Evolutionary conservation across 2,113 vertebrate species (phyloP), one percentile per base, ranked within the genome.

Genomic region (Salminus brasiliensis): DNA sequence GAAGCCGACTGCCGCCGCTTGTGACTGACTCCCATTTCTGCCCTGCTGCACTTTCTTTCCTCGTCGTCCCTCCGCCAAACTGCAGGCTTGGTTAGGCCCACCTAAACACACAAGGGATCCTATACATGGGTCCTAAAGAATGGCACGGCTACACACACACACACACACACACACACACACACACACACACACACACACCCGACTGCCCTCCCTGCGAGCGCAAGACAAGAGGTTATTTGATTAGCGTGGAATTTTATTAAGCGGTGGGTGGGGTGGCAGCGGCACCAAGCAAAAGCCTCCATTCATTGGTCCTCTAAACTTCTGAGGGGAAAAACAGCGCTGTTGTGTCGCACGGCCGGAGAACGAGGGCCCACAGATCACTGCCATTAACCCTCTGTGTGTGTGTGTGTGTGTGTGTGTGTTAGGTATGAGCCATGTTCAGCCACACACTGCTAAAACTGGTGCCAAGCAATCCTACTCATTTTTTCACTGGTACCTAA

Each of bases 201-300:
- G 43, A 73, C 52, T 34, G 87, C 85, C 89, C 85, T 90, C 84
- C 72, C 84, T 86, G 88, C 87, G 75, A 87, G 90, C 84, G 85
- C 87, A 88, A 93, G 87, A 94, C 93, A 94, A 94, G 92, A 93
- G 90, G 90, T 92, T 93, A 92, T 92, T 94, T 94, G 93, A 94
- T 94, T 92, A 91, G 89, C 84, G 83, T 88, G 90, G 90, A 92
- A 92, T 93, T 93, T 93, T 93, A 93, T 93, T 93, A 92, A 92
- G 89, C 85, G 81, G 91, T 94, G 93, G 92, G 92, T 89, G 89
- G 90, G 86, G 90, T 85, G 82, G 86, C 85, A 85, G 52, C n/a
- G 23, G 71, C 78, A 84, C 84, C 82, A 88, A 83, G 89, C 89
- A 89, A 91, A 92, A 84, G 90, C 89, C 85, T 90, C 90, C 90